phyloP scores from a whole-genome alignment of 1,140 invertebrate species.

The Mycetomoellerius zeteki region DNA sequence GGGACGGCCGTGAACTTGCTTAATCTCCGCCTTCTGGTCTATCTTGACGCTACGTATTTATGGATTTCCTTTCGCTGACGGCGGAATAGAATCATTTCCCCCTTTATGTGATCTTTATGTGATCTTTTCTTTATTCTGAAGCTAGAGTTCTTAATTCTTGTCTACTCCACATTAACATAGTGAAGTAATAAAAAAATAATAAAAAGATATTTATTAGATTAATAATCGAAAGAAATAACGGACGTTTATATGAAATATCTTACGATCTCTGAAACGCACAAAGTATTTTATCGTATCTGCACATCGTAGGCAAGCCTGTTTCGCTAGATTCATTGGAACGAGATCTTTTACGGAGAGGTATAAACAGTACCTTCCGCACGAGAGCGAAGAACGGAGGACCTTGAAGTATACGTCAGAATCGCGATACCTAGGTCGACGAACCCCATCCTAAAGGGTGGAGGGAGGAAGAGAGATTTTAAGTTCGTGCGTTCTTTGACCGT shows the following conservation, averaged over 20 bases:
- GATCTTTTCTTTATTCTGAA: slow-evolving; percentile 22
- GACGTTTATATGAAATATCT: background rate
- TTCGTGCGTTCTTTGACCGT: slow-evolving; percentile 51
- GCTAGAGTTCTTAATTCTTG: background rate
- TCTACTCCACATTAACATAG: background rate
- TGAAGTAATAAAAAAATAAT: background rate
- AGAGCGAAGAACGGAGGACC: slow-evolving; percentile 50
- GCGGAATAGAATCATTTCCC: slow-evolving; percentile 48
- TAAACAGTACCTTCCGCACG: slow-evolving; percentile 55
- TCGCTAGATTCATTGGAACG: slow-evolving; percentile 18
- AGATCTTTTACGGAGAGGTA: slow-evolving; percentile 42
- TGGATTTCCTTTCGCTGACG: slow-evolving; percentile 71
- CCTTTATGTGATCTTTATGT: background rate
- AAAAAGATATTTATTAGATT: slow-evolving; percentile 14
- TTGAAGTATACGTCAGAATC: slow-evolving; percentile 64
- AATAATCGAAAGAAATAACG: background rate
- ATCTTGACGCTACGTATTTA: slow-evolving; percentile 60
- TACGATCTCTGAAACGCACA: background rate
- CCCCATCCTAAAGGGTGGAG: slow-evolving; percentile 58
- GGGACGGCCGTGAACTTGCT: slow-evolving; percentile 84
- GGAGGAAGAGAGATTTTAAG: slow-evolving; percentile 61
- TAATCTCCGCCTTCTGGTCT: slow-evolving; percentile 62
- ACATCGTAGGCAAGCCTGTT: background rate
- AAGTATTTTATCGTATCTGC: background rate
- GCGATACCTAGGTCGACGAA: slow-evolving; percentile 67